phyloP scores from a whole-genome alignment of 1,140 invertebrate genomes.

The Phymastichus coffea region DNA sequence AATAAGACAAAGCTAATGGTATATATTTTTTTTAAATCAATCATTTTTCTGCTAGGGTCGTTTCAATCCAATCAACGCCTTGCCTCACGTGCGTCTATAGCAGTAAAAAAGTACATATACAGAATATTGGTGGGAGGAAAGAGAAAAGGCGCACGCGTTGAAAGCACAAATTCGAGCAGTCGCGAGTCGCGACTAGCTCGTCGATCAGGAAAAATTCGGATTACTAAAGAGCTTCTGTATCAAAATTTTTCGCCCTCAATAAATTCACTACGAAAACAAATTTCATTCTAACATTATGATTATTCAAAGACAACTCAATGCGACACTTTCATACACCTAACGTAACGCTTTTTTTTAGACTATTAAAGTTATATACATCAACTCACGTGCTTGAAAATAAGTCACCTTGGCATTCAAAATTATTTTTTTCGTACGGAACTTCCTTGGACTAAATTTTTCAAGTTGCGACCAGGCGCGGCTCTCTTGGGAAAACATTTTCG shows the following conservation, averaged over 20 bases:
- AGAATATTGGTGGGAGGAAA: slow-evolving; percentile 1
- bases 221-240: not conserved
- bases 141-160: slow-evolving; percentile 18
- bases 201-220: not conserved
- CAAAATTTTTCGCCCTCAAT: not conserved
- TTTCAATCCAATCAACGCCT: too few species aligned
- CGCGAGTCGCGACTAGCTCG: not conserved
- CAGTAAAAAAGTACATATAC: not conserved
- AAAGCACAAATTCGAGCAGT: slow-evolving; percentile 1
- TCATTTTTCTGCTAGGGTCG: too few species aligned
- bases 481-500: not conserved
- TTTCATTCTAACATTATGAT: too few species aligned
- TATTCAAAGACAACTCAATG: not conserved
- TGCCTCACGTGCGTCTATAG: not conserved
- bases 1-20: too few species aligned
- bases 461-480: not conserved
- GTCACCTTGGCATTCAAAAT: slow-evolving; percentile 32
- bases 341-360: too few species aligned
- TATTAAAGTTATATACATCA: not conserved
- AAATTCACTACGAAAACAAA: not conserved
- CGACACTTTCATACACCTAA: not conserved
- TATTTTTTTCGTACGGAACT: slow-evolving; percentile 12
- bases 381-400: slow-evolving; percentile 29
- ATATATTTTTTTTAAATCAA: too few species aligned
- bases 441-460: slow-evolving; percentile 27